phyloP scores from a whole-genome alignment of 2,888 invertebrate species.

The Dexiosoma caninum region DNA sequence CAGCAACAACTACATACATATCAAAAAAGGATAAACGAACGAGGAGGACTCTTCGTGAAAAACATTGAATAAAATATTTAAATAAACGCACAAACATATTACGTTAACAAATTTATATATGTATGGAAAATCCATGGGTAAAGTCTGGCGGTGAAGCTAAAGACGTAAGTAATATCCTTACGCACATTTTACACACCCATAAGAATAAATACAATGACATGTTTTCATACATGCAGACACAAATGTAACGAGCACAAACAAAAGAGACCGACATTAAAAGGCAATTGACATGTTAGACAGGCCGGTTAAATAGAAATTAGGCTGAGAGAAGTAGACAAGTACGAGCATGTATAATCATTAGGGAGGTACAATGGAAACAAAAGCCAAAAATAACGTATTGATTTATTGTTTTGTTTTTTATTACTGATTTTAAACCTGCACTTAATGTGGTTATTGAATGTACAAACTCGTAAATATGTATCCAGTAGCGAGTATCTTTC shows the following conservation, averaged over 20 bases:
- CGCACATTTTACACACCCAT: slow-evolving; percentile 53
- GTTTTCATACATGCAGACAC: not conserved
- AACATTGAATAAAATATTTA: slow-evolving; percentile 26
- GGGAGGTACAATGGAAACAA: not conserved
- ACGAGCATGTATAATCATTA: not conserved
- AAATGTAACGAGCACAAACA: slow-evolving; percentile 23
- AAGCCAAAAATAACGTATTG: too few species aligned
- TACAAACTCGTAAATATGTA: too few species aligned
- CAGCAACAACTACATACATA: not conserved
- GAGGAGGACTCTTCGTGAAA: slow-evolving; percentile 3
- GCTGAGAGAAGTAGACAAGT: slow-evolving; percentile 9
- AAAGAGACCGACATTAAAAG: slow-evolving; percentile 37
- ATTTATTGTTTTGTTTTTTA: too few species aligned
- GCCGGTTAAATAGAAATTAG: slow-evolving; percentile 30
- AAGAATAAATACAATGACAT: slow-evolving; percentile 28
- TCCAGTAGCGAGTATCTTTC: too few species aligned
- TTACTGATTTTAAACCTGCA: too few species aligned
- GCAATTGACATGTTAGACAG: slow-evolving; percentile 56
- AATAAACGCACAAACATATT: not conserved
- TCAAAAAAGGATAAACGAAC: slow-evolving; percentile 36
- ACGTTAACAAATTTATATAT: slow-evolving; percentile 10
- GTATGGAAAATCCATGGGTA: slow-evolving; percentile 25
- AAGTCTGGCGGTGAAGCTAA: slow-evolving; percentile 57
- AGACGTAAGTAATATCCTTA: slow-evolving; percentile 58
- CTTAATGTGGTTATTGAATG: too few species aligned